Evolutionary conservation across 35 echinoderm and acorn worm species (phyloP), one percentile per base, ranked within the genome.

Genomic region (Amphiura filiformis): DNA sequence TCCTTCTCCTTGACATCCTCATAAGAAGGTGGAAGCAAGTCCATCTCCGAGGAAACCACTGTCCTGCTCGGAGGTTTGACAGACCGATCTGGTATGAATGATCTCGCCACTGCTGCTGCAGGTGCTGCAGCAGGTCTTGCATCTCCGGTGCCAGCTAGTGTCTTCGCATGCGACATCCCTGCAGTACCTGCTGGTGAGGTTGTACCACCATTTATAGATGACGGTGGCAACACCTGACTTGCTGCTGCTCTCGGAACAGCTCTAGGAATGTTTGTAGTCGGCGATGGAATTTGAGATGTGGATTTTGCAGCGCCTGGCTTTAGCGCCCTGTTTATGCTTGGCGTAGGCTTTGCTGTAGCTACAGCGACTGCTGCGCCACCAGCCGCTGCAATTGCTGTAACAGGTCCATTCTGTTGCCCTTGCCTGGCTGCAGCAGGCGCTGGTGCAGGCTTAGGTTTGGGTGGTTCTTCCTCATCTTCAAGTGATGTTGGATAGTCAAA

Each of bases 401-500:
- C 28, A 80, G 36, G 36, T 34, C 42, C 39, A 38, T 32, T 35
- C 37, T 42, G 39, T 34, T 64, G 80, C 26, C 78, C 20, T 90
- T 89, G 37, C 20, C 79, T 84, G 42, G 64, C 81, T 79, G 94
- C 76, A 34, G 70, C 26, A 30, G 61, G 61, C 2, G 9, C 61
- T 70, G 15, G 61, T 26, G 32, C 26, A 89, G 76, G 0, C 88
- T 82, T 39, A 76, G 86, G 32, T 81, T 49, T 18, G 1, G 35
- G 83, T 36, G 83, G 56, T 85, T 88, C 52, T 70, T n/a, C 61
- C 26, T 70, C 61, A 26, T 70, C 61, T n/a, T 70, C 61, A 2
- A 70, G 61, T 26, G 61, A 70, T 13, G 61, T 70, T 76, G 94
- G 94, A 75, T 92, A 96, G 41, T 96, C 90, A 92, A 95, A 95